Evolutionary conservation across 2,113 vertebrate species (phyloP).

Genomic region (Charina bottae): DNA sequence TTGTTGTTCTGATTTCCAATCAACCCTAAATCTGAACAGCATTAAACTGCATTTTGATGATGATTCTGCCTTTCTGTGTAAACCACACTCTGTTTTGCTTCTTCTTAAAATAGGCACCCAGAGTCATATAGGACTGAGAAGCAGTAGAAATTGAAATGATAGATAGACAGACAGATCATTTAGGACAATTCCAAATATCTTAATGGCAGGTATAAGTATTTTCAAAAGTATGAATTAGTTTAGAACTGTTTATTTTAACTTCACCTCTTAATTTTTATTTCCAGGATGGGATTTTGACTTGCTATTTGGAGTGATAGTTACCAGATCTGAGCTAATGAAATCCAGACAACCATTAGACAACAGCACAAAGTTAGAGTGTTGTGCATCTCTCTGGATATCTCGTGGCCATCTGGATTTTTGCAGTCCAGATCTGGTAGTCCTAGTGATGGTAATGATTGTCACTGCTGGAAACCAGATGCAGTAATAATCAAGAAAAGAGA

Average conservation of each 20-base stretch:
- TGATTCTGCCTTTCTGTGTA: not conserved
- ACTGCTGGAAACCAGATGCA: not conserved
- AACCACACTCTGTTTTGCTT: not conserved
- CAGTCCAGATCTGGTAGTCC: not conserved
- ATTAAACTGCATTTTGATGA: not conserved
- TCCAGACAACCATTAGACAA: not conserved
- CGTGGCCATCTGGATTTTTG: not conserved
- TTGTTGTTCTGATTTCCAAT: not conserved
- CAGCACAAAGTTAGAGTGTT: not conserved
- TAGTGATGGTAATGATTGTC: not conserved
- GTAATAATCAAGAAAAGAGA: not conserved
- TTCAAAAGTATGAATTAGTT: too few relatives aligned
- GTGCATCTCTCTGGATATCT: not conserved
- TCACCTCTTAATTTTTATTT: not conserved
- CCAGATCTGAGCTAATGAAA: not conserved
- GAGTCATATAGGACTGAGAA: not conserved
- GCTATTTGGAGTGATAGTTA: not conserved
- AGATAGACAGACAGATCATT: too few relatives aligned
- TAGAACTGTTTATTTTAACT: not conserved
- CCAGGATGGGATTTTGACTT: too few relatives aligned
- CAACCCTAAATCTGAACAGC: not conserved
- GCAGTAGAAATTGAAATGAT: not conserved
- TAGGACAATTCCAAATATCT: too few relatives aligned
- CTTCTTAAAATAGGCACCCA: not conserved
- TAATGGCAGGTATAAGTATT: too few relatives aligned